Conservation (phyloP, 2,113 vertebrate genomes). For the Siphamia tubifer region DNA sequence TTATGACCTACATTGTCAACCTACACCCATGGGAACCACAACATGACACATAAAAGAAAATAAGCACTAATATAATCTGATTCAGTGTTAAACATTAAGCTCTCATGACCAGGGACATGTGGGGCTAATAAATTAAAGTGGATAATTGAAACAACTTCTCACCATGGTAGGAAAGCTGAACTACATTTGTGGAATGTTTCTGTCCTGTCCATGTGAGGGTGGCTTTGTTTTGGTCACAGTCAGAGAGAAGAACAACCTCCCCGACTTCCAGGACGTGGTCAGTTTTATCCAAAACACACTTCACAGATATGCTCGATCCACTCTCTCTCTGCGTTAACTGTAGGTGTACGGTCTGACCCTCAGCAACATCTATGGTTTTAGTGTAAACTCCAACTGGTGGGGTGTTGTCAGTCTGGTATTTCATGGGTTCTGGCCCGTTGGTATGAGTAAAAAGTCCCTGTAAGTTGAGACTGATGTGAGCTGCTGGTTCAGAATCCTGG, state of each 20-base stretch:
- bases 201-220: conserved; percentile 37
- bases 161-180: conserved; percentile 53
- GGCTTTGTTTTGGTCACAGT: conserved; percentile 55
- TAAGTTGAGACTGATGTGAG: conserved; percentile 42
- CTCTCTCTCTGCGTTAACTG: conserved; percentile 7
- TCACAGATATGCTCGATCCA: conserved; percentile 20
- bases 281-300: conserved; percentile 16
- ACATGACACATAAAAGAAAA: no score
- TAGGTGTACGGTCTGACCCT: conserved; percentile 36
- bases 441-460: background rate
- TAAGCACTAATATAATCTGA: no score
- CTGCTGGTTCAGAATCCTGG: conserved; percentile 28
- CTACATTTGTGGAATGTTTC: background rate
- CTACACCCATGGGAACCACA: no score
- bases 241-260: conserved; percentile 6
- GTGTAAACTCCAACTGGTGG: conserved; percentile 31
- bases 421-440: background rate
- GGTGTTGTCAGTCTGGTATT: background rate
- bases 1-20: no score
- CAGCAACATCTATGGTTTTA: conserved; percentile 51
- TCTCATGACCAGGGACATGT: conserved; percentile 17
- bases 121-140: background rate
- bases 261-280: background rate
- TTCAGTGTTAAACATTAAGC: no score
- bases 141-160: conserved; percentile 22